phyloP scores from a whole-genome alignment of 2,113 vertebrate genomes.

The Heterocephalus glaber region DNA sequence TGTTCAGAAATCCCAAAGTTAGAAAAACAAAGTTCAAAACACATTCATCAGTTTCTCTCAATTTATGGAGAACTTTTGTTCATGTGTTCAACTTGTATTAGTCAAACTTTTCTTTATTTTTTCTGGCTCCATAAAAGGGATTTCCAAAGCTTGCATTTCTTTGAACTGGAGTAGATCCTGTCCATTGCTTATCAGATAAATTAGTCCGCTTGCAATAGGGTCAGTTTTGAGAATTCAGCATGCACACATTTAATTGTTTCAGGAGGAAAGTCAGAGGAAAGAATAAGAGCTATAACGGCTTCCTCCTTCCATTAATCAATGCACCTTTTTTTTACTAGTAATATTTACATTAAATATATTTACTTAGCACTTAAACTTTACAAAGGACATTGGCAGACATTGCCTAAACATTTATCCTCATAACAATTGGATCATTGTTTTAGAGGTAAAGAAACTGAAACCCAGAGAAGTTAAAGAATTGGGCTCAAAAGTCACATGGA shows the following conservation, averaged over 20 bases:
- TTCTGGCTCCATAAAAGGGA: background rate
- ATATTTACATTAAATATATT: background rate
- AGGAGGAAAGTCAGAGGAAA: background rate
- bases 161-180: background rate
- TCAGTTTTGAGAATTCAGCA: background rate
- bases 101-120: background rate
- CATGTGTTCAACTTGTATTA: background rate
- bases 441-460: background rate
- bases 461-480: background rate
- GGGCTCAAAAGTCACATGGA: background rate
- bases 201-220: background rate
- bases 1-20: background rate
- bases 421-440: background rate
- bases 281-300: background rate
- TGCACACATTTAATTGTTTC: background rate
- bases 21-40: background rate
- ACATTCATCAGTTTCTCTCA: background rate
- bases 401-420: background rate
- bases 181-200: no score
- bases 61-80: background rate
- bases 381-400: constrained; percentile 8
- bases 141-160: background rate
- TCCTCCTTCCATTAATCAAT: background rate
- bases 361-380: background rate
- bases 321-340: background rate